Percentiles rank a stretch among this genome's conserved stretches.
These are phyloP conservation scores for Caranx melampygus DNA, from an alignment of 2,113 vertebrate genomes.

Conservation along the genomic window DNA sequence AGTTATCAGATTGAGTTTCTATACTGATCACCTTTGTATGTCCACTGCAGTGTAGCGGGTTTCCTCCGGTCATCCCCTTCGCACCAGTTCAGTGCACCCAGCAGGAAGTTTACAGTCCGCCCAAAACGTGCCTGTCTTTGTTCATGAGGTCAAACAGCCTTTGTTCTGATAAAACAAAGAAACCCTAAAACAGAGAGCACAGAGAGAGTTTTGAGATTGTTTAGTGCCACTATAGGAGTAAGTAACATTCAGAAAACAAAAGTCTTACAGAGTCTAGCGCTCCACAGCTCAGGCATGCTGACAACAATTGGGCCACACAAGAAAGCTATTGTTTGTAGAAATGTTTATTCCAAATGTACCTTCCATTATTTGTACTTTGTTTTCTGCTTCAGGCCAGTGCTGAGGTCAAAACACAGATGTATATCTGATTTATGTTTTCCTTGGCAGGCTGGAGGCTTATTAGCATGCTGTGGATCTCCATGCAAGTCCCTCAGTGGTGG, in stretches of 20 bases:
- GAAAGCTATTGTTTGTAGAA: conserved; percentile 42
- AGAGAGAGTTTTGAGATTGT: conserved; percentile 38
- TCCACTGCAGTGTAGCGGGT: conserved; percentile 21
- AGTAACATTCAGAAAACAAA: conserved; percentile 19
- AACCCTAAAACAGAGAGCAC: conserved; percentile 33
- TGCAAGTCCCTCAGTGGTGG: conserved; percentile 30
- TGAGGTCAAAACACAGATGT: conserved; percentile 58
- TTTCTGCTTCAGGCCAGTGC: conserved; percentile 46
- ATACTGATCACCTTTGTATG: conserved; percentile 31
- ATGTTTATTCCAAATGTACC: conserved; percentile 64
- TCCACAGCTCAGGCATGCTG: conserved; percentile 15
- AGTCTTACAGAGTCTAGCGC: not conserved
- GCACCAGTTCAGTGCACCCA: conserved; percentile 22
- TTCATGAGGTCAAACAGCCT: conserved; percentile 44
- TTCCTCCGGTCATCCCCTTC: conserved; percentile 19
- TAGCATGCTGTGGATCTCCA: conserved; percentile 61
- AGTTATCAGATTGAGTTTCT: not conserved
- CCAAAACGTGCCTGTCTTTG: conserved; percentile 46
- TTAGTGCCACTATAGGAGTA: conserved; percentile 33
- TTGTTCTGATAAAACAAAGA: conserved; percentile 59
- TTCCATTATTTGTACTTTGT: conserved; percentile 60
- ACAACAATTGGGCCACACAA: conserved; percentile 50
- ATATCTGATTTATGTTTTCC: conserved; percentile 66
- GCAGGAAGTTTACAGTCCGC: conserved; percentile 58
- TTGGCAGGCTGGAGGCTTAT: conserved; percentile 57